Conservation (phyloP, 2,797 vertebrate species). For the Masticophis lateralis region DNA sequence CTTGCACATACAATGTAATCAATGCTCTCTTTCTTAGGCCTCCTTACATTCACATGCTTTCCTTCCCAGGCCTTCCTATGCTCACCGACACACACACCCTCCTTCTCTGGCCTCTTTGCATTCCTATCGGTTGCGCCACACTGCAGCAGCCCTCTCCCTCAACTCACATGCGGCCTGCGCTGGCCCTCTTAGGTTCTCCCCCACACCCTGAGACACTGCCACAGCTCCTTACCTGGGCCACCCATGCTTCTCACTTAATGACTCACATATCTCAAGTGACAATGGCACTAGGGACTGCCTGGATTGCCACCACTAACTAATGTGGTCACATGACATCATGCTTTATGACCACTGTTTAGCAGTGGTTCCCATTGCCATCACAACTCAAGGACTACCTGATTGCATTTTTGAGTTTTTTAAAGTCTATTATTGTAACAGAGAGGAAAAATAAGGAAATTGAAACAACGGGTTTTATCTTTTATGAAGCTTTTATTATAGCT, state of each 20-base stretch:
- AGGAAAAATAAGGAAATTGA: not conserved
- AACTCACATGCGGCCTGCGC: not conserved
- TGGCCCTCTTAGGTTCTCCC: not conserved
- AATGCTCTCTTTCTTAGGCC: not conserved
- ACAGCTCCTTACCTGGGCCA: not conserved
- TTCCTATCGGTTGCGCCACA: not conserved
- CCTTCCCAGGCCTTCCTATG: not conserved
- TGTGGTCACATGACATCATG: not conserved
- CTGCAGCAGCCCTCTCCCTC: not conserved
- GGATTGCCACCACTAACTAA: not conserved
- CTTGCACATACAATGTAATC: not conserved
- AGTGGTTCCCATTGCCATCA: not conserved
- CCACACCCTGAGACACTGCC: not conserved
- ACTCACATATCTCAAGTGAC: not conserved
- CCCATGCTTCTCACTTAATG: not conserved
- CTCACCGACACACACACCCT: not conserved
- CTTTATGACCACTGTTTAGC: not conserved
- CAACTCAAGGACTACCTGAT: not conserved
- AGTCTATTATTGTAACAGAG: slow-evolving; percentile 2
- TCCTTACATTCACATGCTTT: not conserved
- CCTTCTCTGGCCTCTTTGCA: not conserved
- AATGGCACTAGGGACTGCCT: not conserved
- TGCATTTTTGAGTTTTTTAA: not conserved
- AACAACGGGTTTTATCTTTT: not conserved
- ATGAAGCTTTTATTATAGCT: not conserved